Base-by-base conservation (phyloP, 2,888 invertebrate genomes). In the Eudasyphora cyanicolor region DNA sequence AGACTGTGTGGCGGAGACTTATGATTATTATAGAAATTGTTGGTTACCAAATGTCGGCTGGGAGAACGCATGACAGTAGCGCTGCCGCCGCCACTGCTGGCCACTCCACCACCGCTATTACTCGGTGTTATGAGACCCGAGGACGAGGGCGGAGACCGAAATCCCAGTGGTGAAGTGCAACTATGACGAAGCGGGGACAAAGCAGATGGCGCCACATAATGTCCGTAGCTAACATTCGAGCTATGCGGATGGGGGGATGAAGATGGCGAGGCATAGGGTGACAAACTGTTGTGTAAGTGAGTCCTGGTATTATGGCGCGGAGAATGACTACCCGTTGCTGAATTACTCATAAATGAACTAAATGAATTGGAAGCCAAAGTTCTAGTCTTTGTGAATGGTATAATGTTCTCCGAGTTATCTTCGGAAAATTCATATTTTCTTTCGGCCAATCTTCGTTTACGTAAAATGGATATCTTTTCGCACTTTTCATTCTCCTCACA, bases 391-490 rank as follows among this genome's bases (percentile, higher is more conserved):
- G 90, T 93, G 87, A 90, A 91, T 64, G 89, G 93, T 88, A 94
- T 93, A 79, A 94, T 94, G 86, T 95, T 95, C 88, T 95, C 94
- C 0, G 94, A 93, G 86, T 94, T 94, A 82, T 97, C 97, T 87
- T 97, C 97, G 0, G 96, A 96, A 89, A 98, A 97, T 89, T 97
- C 97, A 89, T 98, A 98, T 90, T 97, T 97, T 90, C 98, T 98
- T 88, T 98, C 97, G 0, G 98, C 98, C 73, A 97, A 92, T 7
- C 97, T 94, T 75, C 97, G 94, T 89, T 97, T 96, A 7, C 97
- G 94, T 89, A 96, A 97, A 88, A 95, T 95, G 87, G 96, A 96
- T n/a, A 97, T 94, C 89, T 97, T 97, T 89, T 97, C 97, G 89
- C 96, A 96, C 86, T 96, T 96, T 87, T 96, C 96, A 6, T 95